phyloP scores from a whole-genome alignment of 2,888 invertebrate genomes.

The Abrostola triplasia region DNA sequence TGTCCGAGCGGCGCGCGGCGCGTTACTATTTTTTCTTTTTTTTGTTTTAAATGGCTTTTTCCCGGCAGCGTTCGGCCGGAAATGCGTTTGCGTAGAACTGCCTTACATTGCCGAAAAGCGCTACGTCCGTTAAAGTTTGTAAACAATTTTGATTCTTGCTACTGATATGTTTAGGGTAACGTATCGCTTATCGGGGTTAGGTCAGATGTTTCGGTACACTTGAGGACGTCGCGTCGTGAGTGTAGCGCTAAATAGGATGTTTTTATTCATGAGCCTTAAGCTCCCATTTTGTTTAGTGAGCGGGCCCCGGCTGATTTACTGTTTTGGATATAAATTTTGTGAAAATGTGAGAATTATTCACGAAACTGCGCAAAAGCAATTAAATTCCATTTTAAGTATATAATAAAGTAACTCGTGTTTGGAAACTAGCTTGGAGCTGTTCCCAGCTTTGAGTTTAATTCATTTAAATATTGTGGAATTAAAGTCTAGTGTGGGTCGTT shows the following conservation, averaged over 20 bases:
- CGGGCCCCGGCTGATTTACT: constrained; percentile 85
- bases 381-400: constrained; percentile 54
- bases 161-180: constrained; percentile 65
- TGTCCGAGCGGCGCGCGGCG: constrained; percentile 87
- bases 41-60: constrained; percentile 89
- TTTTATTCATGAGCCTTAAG: constrained; percentile 87
- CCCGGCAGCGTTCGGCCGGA: constrained; percentile 87
- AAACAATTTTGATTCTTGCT: constrained; percentile 75
- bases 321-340: constrained; percentile 83
- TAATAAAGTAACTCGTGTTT: constrained; percentile 42
- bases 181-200: constrained; percentile 60
- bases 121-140: constrained; percentile 73
- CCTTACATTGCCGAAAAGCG: constrained; percentile 76
- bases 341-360: constrained; percentile 76
- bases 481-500: background rate
- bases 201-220: constrained; percentile 68
- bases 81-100: constrained; percentile 88
- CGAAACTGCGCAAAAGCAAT: constrained; percentile 65
- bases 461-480: constrained; percentile 4
- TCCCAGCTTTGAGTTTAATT: constrained; percentile 33
- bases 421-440: constrained; percentile 20
- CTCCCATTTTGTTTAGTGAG: constrained; percentile 86
- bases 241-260: constrained; percentile 87
- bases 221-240: constrained; percentile 75
- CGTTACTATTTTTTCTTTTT: constrained; percentile 86